Evolutionary conservation across 2,113 vertebrate genomes (phyloP).

Genomic region (Anser cygnoides): DNA sequence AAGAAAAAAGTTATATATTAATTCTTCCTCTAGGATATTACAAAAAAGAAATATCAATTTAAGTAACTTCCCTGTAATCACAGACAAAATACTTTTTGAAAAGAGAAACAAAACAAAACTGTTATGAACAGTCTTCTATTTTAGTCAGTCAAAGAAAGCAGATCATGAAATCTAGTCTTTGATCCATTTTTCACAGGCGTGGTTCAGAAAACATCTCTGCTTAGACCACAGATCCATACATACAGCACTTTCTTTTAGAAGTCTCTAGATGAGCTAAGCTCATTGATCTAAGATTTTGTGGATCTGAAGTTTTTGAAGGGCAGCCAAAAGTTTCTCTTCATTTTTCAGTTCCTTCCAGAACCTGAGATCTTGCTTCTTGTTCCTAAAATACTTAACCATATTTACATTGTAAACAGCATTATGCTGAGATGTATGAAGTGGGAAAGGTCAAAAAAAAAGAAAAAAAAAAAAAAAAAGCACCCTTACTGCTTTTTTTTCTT

Average conservation of each 20-base stretch:
- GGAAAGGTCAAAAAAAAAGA: conserved; percentile 7
- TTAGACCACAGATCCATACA: not conserved
- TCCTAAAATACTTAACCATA: conserved; percentile 26
- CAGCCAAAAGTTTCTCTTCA: conserved; percentile 63
- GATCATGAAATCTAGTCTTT: conserved; percentile 43
- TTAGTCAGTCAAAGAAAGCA: conserved; percentile 41
- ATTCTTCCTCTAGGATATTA: conserved; percentile 3
- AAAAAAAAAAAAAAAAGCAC: not conserved
- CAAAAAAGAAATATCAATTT: not conserved
- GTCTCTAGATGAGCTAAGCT: conserved; percentile 23
- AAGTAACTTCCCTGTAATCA: conserved; percentile 39
- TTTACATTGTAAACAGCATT: conserved; percentile 53
- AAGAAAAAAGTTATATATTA: not conserved
- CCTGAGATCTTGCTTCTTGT: conserved; percentile 26
- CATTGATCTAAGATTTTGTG: conserved; percentile 62
- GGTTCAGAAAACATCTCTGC: conserved; percentile 42
- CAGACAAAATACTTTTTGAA: conserved; percentile 46
- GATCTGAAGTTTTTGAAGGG: conserved; percentile 69
- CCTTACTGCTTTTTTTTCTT: not conserved
- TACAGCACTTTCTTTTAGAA: conserved; percentile 31
- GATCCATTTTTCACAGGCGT: conserved; percentile 56
- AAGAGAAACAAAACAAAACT: conserved; percentile 35
- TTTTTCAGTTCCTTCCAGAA: conserved; percentile 44
- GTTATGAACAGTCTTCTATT: conserved; percentile 46
- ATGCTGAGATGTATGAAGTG: not conserved